Percentiles rank a stretch among this genome's conserved stretches.
phyloP scores from a whole-genome alignment of 2,113 vertebrate species.

The Drymodes brunneopygia region DNA sequence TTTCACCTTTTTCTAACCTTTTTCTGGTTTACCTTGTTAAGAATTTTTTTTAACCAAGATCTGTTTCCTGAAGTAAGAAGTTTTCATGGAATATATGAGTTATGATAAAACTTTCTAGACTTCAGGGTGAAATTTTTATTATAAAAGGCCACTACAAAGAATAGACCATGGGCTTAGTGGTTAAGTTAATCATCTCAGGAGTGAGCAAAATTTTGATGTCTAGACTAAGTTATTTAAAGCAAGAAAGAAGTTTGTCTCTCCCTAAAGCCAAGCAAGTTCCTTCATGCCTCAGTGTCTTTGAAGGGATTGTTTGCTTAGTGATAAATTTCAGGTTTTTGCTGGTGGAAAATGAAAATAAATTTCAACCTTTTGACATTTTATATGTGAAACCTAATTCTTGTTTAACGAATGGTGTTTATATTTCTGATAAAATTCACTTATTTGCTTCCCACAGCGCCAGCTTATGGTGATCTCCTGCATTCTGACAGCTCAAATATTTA shows the following conservation, averaged over 20 bases:
- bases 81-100: not conserved
- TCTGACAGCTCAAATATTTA: not conserved
- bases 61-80: not conserved
- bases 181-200: not conserved
- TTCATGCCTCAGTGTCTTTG: not conserved
- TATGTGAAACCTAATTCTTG: not conserved
- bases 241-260: not conserved
- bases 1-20: not conserved
- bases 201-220: not conserved
- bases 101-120: not conserved
- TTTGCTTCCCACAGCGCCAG: not conserved
- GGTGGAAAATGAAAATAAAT: not conserved
- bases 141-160: not conserved
- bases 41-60: not conserved
- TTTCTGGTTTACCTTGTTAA: not conserved
- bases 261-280: not conserved
- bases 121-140: not conserved
- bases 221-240: not conserved
- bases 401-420: not conserved
- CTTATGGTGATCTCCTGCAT: not conserved
- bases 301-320: not conserved
- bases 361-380: not conserved
- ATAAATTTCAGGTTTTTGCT: not conserved
- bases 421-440: not conserved
- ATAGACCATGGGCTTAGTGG: not conserved